Evolutionary conservation across 35 echinoderm and acorn worm genomes (phyloP).

Genomic region (Eucidaris tribuloides): DNA sequence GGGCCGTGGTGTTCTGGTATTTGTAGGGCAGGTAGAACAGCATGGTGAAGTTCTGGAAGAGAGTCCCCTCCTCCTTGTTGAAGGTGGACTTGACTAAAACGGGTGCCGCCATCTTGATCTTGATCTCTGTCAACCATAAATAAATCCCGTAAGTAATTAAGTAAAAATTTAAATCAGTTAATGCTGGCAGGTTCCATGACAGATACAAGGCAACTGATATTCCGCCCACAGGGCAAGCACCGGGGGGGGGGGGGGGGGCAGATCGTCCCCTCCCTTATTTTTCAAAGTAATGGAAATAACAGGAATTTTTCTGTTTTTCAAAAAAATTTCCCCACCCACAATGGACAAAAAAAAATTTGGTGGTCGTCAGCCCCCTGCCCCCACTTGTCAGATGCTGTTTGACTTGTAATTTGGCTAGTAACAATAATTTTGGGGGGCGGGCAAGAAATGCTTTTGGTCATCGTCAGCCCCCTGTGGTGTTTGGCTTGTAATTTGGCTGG

Average conservation of each 20-base stretch:
- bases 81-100: background rate
- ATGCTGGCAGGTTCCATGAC: background rate
- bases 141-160: no score
- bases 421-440: no score
- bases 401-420: no score
- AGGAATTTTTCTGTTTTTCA: no score
- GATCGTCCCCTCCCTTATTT: background rate
- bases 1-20: background rate
- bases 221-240: background rate
- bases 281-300: no score
- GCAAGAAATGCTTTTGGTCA: no score
- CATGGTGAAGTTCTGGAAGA: background rate
- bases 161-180: background rate
- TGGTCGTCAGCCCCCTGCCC: no score
- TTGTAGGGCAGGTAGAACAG: slow-evolving; percentile 6
- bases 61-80: background rate
- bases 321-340: no score
- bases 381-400: no score
- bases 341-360: no score
- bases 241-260: background rate
- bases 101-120: background rate
- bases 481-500: no score
- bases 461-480: no score
- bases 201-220: background rate
- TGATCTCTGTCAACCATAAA: background rate